Evolutionary conservation across 2,797 vertebrate species (phyloP).

Genomic region (Manis javanica): DNA sequence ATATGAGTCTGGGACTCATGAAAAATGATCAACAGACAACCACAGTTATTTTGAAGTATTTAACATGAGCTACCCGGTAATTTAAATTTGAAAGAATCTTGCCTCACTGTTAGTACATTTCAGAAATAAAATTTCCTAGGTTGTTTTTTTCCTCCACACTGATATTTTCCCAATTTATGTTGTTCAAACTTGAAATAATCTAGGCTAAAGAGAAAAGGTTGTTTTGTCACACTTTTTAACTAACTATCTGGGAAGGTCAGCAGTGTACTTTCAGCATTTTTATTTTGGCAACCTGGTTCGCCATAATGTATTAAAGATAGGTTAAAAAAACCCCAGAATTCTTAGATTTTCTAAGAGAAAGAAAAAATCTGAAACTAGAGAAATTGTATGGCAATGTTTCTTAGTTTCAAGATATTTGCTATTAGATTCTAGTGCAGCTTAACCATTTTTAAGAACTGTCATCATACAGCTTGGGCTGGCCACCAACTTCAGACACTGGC

Average conservation of each 20-base stretch:
- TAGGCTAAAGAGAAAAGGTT: not conserved
- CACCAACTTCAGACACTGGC: not conserved
- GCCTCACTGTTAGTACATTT: not conserved
- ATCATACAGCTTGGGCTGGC: not conserved
- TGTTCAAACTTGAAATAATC: not conserved
- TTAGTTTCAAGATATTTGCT: not conserved
- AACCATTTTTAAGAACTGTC: not conserved
- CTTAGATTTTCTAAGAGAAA: not conserved
- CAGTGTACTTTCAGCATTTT: not conserved
- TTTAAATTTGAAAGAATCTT: not conserved
- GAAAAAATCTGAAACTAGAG: not conserved
- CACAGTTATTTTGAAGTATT: constrained; percentile 15
- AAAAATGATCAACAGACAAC: constrained; percentile 11
- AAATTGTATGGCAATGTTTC: not conserved
- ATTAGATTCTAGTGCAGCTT: not conserved
- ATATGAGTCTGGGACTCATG: not conserved
- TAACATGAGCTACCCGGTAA: not conserved
- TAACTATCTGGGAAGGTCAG: not conserved
- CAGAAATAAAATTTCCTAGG: not conserved
- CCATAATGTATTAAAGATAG: not conserved
- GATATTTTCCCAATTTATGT: not conserved
- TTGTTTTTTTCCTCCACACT: not conserved
- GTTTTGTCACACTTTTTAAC: not conserved
- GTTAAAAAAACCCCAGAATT: not conserved
- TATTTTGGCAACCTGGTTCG: not conserved